A percentile compares a stretch with the other conserved stretches of the same genome.
Evolutionary conservation across 2,113 vertebrate species (phyloP).

Genomic region (Tympanuchus pallidicinctus): DNA sequence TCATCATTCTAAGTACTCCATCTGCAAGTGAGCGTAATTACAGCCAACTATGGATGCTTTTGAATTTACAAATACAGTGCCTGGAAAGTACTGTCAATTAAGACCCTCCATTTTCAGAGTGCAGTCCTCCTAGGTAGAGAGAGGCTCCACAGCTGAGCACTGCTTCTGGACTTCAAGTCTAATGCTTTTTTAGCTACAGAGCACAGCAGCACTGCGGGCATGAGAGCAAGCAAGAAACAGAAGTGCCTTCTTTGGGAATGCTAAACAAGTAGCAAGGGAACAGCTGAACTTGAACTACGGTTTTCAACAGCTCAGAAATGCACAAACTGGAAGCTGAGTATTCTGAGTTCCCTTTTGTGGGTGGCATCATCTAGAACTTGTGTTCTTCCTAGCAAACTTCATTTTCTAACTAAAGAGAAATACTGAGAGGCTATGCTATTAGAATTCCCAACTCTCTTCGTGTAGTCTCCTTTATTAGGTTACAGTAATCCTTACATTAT

Average conservation of each 20-base stretch:
- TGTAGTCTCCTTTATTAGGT: not conserved
- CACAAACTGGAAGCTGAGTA: not conserved
- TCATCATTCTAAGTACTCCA: not conserved
- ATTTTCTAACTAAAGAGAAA: not conserved
- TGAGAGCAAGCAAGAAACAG: not conserved
- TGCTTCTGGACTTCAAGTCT: rapidly evolving
- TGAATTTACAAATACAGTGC: not conserved
- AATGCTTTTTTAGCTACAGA: rapidly evolving
- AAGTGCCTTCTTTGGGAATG: not conserved
- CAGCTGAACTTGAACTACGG: not conserved
- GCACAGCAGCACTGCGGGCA: not conserved
- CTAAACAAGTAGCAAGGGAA: not conserved
- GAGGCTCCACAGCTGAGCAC: not conserved
- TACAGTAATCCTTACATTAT: not conserved
- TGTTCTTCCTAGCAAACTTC: not conserved
- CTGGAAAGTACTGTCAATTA: not conserved
- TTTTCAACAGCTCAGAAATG: not conserved
- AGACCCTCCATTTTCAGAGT: not conserved
- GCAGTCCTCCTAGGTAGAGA: not conserved
- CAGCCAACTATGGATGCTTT: not conserved
- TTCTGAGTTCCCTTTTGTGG: not conserved
- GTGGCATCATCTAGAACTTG: not conserved
- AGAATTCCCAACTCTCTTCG: not conserved
- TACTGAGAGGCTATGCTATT: not conserved
- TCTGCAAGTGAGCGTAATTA: not conserved